A percentile compares a stretch with the other conserved stretches of the same genome.
phyloP scores from a whole-genome alignment of 2,113 vertebrate genomes.

The Craseonycteris thonglongyai region DNA sequence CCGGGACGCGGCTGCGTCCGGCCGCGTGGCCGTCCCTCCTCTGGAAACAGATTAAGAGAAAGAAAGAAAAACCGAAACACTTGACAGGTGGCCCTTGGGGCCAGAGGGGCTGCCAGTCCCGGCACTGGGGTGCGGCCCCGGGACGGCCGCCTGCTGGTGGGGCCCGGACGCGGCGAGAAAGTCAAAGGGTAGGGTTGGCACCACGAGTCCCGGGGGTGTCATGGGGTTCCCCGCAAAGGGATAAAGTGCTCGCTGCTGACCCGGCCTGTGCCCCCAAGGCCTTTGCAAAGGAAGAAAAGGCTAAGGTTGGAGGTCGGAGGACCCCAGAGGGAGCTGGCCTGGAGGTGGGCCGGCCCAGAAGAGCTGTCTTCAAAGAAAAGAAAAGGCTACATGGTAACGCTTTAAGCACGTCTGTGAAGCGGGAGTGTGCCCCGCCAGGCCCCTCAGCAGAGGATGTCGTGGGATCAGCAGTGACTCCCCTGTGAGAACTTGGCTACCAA shows the following conservation, averaged over 20 bases:
- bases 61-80: constrained; percentile 40
- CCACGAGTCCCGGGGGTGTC: neutral
- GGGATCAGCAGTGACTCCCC: neutral
- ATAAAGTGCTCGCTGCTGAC: constrained; percentile 60
- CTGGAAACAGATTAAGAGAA: constrained; percentile 53
- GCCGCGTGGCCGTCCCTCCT: too few relatives aligned
- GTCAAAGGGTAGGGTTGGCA: neutral
- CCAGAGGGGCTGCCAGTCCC: neutral
- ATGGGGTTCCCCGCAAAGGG: neutral
- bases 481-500: neutral
- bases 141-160: constrained; percentile 62
- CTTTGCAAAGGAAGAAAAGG: constrained; percentile 49
- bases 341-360: neutral
- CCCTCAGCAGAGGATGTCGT: neutral
- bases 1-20: too few relatives aligned
- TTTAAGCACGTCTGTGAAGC: neutral
- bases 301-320: neutral
- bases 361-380: constrained; percentile 35
- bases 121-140: neutral
- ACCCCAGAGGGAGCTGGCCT: neutral
- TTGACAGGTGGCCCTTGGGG: neutral
- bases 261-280: constrained; percentile 5
- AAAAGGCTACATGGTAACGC: constrained; percentile 51
- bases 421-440: neutral
- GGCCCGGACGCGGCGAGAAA: constrained; percentile 28